Evolutionary conservation across 53 echinoderm and acorn worm species (phyloP).

Genomic region (Luidia sarsii): DNA sequence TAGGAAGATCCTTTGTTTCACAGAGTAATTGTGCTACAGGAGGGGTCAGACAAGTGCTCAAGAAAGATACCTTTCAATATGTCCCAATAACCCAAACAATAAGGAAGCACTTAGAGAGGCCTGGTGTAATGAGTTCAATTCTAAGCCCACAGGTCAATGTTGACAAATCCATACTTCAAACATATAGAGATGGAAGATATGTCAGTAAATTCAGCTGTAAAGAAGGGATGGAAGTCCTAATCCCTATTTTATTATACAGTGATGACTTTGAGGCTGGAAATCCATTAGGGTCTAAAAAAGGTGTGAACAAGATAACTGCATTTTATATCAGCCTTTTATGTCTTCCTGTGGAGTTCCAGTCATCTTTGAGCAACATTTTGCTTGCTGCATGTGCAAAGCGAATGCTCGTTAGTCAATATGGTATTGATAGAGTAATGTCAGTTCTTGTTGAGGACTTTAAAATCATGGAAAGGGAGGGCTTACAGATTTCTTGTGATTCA

Average conservation of each 20-base stretch:
- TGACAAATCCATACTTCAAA: conserved; percentile 17
- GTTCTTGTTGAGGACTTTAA: conserved; percentile 6
- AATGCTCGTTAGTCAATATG: conserved; percentile 42
- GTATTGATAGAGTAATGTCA: conserved; percentile 33
- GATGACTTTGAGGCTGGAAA: conserved; percentile 62
- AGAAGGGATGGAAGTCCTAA: background rate
- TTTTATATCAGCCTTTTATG: conserved; percentile 43
- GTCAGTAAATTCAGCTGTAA: conserved; percentile 27
- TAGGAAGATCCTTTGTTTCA: conserved; percentile 35
- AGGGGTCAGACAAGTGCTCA: conserved; percentile 32
- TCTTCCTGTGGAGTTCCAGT: conserved; percentile 41
- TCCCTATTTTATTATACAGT: conserved; percentile 55
- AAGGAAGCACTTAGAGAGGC: conserved; percentile 51
- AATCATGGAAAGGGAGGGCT: background rate
- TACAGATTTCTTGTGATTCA: conserved; percentile 5
- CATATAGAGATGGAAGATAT: conserved; percentile 53
- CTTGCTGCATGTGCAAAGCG: conserved; percentile 45
- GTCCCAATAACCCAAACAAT: conserved; percentile 36
- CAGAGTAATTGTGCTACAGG: conserved; percentile 30
- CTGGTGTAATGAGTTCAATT: conserved; percentile 45
- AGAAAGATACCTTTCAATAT: conserved; percentile 50
- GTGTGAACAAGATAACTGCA: too few species aligned
- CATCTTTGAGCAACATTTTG: too few species aligned
- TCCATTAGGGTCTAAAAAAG: conserved; percentile 55
- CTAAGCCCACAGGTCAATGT: conserved; percentile 5